phyloP scores from a whole-genome alignment of 2,888 invertebrate species.

The Leptopterna dolabrata region DNA sequence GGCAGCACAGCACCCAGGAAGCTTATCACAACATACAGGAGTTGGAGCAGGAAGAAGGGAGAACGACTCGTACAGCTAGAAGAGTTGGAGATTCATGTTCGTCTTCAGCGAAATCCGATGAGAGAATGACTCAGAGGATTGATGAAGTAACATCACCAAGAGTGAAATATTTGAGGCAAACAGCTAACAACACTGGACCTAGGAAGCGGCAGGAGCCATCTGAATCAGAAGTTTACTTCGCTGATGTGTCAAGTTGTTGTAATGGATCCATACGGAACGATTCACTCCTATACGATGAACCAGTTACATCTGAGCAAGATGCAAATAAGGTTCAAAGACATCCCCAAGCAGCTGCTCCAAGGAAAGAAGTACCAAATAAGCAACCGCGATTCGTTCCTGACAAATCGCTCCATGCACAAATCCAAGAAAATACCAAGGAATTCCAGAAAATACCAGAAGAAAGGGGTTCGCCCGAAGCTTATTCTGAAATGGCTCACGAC shows the following conservation, averaged over 20 bases:
- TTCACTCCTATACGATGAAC: constrained; percentile 72
- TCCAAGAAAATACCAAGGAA: constrained; percentile 49
- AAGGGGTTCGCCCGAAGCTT: constrained; percentile 59
- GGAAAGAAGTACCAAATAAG: constrained; percentile 53
- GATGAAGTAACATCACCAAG: constrained; percentile 65
- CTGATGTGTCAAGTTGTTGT: constrained; percentile 83
- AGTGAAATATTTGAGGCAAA: constrained; percentile 68
- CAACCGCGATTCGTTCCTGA: constrained; percentile 57
- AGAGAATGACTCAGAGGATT: constrained; percentile 17
- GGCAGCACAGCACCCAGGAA: constrained; percentile 33
- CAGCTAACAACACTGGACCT: neutral
- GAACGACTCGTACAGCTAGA: constrained; percentile 15
- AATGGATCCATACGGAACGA: constrained; percentile 75
- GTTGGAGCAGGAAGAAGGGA: constrained; percentile 39
- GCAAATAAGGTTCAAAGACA: constrained; percentile 26
- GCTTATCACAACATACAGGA: constrained; percentile 51
- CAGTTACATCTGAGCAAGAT: constrained; percentile 66
- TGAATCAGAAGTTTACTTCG: constrained; percentile 87
- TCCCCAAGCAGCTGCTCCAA: neutral
- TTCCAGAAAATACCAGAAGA: constrained; percentile 60
- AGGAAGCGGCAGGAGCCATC: constrained; percentile 72
- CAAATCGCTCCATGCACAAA: constrained; percentile 46
- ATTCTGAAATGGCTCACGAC: constrained; percentile 59
- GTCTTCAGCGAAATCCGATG: constrained; percentile 52
- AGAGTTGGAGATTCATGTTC: constrained; percentile 53